phyloP scores from a whole-genome alignment of 2,888 invertebrate species.

The Apomyelois bistriatella region DNA sequence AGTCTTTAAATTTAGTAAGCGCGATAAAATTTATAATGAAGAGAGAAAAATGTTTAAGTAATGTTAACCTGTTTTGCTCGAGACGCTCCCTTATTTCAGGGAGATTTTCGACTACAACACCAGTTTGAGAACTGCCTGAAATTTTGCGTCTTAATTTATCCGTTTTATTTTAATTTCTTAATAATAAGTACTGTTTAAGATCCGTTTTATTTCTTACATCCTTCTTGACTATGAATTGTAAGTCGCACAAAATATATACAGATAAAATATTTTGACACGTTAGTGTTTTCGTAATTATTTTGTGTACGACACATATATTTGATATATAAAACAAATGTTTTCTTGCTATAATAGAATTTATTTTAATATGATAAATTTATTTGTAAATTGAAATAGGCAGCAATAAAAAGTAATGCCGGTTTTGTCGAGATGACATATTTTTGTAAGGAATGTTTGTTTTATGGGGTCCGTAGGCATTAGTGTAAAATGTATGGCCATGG shows the following conservation, averaged over 20 bases:
- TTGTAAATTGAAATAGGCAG: constrained; percentile 24
- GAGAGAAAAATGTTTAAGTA: not conserved
- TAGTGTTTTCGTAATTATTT: not conserved
- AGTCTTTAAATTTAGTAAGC: constrained; percentile 20
- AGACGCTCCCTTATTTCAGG: not conserved
- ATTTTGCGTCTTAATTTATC: not conserved
- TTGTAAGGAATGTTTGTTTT: constrained; percentile 31
- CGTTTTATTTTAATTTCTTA: not conserved
- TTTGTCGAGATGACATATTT: constrained; percentile 32
- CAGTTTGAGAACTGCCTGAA: not conserved
- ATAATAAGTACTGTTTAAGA: not conserved
- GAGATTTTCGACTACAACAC: not conserved
- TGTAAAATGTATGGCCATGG: not conserved
- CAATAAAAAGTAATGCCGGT: constrained; percentile 39
- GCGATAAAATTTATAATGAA: constrained; percentile 15
- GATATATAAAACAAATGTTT: not conserved
- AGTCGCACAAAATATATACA: not conserved
- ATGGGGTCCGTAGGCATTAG: not conserved
- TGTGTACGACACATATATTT: not conserved
- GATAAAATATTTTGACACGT: not conserved
- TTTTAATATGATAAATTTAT: not conserved
- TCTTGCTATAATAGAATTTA: not conserved
- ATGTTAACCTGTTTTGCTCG: not conserved
- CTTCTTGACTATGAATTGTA: not conserved
- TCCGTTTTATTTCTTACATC: not conserved